A percentile compares a stretch with the other conserved stretches of the same genome.
phyloP scores from a whole-genome alignment of 2,888 invertebrate genomes.

The Andricus quercusramuli region DNA sequence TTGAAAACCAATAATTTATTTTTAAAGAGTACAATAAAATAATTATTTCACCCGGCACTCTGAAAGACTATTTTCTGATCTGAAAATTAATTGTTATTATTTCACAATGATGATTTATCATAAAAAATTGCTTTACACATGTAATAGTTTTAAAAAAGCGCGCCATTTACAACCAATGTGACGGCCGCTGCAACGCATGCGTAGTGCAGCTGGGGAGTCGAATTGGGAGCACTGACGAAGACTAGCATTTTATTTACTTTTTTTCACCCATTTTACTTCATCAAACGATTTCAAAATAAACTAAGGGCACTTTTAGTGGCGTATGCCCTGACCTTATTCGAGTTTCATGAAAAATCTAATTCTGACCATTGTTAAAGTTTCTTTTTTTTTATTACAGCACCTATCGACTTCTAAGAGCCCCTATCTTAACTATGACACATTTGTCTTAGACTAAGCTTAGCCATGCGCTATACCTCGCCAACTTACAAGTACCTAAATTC shows the following conservation, averaged over 20 bases:
- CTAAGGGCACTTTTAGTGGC: constrained; percentile 77
- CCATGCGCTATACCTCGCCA: constrained; percentile 69
- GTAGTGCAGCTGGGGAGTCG: too few relatives aligned
- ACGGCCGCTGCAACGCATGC: too few relatives aligned
- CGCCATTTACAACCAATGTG: too few relatives aligned
- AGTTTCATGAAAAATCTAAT: constrained; percentile 82
- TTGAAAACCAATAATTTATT: too few relatives aligned
- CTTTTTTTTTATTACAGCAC: constrained; percentile 82
- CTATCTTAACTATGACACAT: constrained; percentile 79
- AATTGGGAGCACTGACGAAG: too few relatives aligned
- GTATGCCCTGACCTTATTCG: constrained; percentile 75
- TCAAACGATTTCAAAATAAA: constrained; percentile 76
- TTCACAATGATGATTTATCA: too few relatives aligned
- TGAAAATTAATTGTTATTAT: too few relatives aligned
- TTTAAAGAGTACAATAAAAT: too few relatives aligned
- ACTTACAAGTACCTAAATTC: constrained; percentile 57
- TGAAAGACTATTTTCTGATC: too few relatives aligned
- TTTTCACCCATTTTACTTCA: constrained; percentile 57
- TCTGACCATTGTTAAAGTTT: constrained; percentile 82
- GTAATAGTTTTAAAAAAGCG: too few relatives aligned
- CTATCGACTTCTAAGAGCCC: constrained; percentile 79
- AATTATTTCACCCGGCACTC: too few relatives aligned
- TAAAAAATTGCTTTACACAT: too few relatives aligned
- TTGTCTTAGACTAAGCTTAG: constrained; percentile 79
- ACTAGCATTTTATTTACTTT: constrained; percentile 69